These are phyloP conservation scores for Cyprinella venusta DNA, from an alignment of 2,797 vertebrate genomes.

Conservation along the genomic window DNA sequence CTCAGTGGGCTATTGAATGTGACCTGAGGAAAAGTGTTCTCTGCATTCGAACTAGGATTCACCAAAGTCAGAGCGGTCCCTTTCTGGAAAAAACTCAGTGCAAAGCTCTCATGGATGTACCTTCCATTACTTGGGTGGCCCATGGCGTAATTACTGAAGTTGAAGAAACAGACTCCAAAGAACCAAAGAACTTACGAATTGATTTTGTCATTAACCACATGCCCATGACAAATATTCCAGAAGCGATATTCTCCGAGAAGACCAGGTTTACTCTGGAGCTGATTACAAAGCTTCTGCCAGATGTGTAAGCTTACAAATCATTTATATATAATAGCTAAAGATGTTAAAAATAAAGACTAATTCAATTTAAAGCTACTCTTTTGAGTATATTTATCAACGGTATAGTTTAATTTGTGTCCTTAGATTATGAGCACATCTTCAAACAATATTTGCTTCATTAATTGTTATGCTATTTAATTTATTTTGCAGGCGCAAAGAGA, in stretches of 20 bases:
- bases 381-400: neutral
- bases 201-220: constrained; percentile 73
- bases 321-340: too few species aligned
- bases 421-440: neutral
- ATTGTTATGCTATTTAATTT: too few species aligned
- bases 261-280: constrained; percentile 78
- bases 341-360: neutral
- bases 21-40: constrained; percentile 75
- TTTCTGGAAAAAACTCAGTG: constrained; percentile 25
- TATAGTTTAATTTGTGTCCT: neutral
- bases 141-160: constrained; percentile 72
- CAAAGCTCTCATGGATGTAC: constrained; percentile 62
- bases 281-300: constrained; percentile 81
- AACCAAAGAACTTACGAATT: constrained; percentile 50
- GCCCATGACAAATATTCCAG: constrained; percentile 74
- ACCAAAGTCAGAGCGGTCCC: constrained; percentile 50
- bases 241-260: constrained; percentile 59
- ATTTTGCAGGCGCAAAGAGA: constrained; percentile 79
- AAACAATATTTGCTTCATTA: neutral
- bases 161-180: neutral
- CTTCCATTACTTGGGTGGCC: constrained; percentile 80
- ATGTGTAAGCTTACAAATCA: constrained; percentile 75
- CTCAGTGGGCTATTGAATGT: constrained; percentile 68
- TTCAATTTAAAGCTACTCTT: neutral
- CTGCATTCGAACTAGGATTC: constrained; percentile 77